A percentile compares a stretch with the other conserved stretches of the same genome.
These are phyloP conservation scores for Dasyprocta punctata DNA, from an alignment of 2,113 vertebrate species.

Conservation along the genomic window DNA sequence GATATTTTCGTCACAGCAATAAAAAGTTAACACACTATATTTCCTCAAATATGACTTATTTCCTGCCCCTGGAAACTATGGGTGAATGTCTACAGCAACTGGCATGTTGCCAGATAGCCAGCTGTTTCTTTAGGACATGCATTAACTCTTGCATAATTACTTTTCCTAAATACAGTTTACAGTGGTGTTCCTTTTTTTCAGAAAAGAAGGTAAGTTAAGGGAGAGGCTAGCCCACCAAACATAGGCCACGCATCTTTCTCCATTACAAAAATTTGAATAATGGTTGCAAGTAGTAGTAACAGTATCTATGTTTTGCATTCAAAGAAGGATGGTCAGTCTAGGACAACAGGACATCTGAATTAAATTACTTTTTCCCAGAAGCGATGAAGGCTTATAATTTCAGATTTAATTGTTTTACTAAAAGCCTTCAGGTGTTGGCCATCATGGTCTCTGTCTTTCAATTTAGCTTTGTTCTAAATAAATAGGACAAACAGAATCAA, in stretches of 20 bases:
- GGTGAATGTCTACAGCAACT: slow-evolving; percentile 49
- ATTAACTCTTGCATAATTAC: slow-evolving; percentile 50
- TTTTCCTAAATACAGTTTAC: slow-evolving; percentile 5
- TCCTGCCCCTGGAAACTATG: slow-evolving; percentile 17
- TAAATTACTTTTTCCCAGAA: slow-evolving; percentile 14
- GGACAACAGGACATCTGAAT: neutral
- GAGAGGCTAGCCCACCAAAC: neutral
- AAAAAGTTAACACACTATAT: neutral
- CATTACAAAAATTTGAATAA: neutral
- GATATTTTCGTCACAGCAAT: neutral
- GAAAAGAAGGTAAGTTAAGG: slow-evolving; percentile 7
- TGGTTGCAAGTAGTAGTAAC: neutral
- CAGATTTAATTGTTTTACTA: slow-evolving; percentile 18
- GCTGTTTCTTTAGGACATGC: slow-evolving; percentile 57
- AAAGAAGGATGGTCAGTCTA: neutral
- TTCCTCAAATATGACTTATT: slow-evolving; percentile 66
- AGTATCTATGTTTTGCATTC: neutral
- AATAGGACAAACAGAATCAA: neutral
- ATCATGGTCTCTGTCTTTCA: neutral
- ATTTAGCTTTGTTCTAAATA: neutral
- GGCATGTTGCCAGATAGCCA: neutral
- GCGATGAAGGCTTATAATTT: neutral
- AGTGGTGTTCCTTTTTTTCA: slow-evolving; percentile 1
- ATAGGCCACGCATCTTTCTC: neutral
- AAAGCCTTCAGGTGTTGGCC: neutral